Evolutionary conservation across 92 coral and sea anemone genomes (phyloP).

Genomic region (Parazoanthus swiftii): DNA sequence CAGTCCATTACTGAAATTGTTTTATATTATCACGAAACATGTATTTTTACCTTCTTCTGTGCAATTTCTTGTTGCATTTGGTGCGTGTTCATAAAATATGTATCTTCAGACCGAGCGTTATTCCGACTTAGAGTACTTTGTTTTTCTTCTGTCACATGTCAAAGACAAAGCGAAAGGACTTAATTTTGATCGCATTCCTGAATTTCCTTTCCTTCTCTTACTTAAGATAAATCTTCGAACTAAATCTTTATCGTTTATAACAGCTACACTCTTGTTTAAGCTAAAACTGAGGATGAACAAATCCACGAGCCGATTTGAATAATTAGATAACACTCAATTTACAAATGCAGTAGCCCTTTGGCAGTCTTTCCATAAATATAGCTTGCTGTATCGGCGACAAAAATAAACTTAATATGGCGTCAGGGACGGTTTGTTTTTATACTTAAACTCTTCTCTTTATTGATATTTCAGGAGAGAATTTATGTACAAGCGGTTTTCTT

Average conservation of each 20-base stretch:
- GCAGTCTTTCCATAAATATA: not conserved
- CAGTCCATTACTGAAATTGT: not conserved
- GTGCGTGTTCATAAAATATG: not conserved
- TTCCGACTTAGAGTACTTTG: not conserved
- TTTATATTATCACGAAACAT: not conserved
- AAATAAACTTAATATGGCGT: not conserved
- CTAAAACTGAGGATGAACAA: not conserved
- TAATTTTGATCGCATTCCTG: not conserved
- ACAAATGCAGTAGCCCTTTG: not conserved
- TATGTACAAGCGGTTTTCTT: not conserved
- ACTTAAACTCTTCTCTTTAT: not conserved
- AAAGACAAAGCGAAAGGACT: not conserved
- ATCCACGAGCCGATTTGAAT: not conserved
- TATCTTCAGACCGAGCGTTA: not conserved
- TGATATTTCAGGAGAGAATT: not conserved
- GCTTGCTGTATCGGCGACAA: not conserved
- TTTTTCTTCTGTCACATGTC: conserved; percentile 1
- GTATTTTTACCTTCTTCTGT: not conserved
- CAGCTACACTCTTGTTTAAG: not conserved
- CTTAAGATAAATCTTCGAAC: not conserved
- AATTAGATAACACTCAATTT: conserved; percentile 5
- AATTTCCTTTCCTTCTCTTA: conserved; percentile 18
- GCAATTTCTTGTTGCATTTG: not conserved
- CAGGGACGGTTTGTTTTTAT: not conserved
- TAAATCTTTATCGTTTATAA: conserved; percentile 13